A percentile compares a stretch with the other conserved stretches of the same genome.
These are phyloP conservation scores for Lycorma delicatula DNA, from an alignment of 1,140 invertebrate genomes.

Conservation along the genomic window DNA sequence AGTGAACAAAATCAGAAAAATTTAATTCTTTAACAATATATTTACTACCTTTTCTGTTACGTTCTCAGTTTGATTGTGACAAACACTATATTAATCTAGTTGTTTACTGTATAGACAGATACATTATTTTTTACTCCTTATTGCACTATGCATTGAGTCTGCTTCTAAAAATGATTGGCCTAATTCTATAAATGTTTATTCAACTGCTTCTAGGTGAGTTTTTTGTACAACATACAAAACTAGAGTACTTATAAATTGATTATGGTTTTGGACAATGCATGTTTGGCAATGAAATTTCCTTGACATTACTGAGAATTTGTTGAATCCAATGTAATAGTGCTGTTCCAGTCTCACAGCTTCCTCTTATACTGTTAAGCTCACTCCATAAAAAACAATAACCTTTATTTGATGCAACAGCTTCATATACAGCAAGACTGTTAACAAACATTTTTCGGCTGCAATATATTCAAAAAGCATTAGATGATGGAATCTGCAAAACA, in stretches of 20 bases:
- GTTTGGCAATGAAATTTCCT: slow-evolving; percentile 23
- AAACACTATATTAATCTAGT: slow-evolving; percentile 1
- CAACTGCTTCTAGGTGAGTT: neutral
- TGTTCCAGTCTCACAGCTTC: slow-evolving; percentile 24
- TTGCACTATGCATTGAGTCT: neutral
- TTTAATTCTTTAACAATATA: too few relatives aligned
- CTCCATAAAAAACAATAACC: slow-evolving; percentile 22
- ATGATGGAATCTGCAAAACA: slow-evolving; percentile 9
- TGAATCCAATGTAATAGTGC: slow-evolving; percentile 16
- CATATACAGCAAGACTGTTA: slow-evolving; percentile 27
- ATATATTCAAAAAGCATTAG: slow-evolving; percentile 19
- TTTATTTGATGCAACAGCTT: slow-evolving; percentile 19
- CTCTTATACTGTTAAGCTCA: slow-evolving; percentile 24
- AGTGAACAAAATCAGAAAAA: too few relatives aligned
- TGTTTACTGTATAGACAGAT: neutral
- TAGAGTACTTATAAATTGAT: slow-evolving; percentile 16
- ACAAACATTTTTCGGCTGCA: slow-evolving; percentile 21
- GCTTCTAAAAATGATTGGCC: neutral
- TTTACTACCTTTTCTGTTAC: too few relatives aligned
- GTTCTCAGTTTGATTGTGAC: too few relatives aligned
- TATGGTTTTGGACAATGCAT: slow-evolving; percentile 25
- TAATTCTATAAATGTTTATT: neutral
- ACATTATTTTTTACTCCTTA: neutral
- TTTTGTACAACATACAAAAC: neutral
- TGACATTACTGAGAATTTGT: slow-evolving; percentile 15